Base-by-base conservation (phyloP, 2,888 invertebrate genomes). In the Nemurella pictetii region DNA sequence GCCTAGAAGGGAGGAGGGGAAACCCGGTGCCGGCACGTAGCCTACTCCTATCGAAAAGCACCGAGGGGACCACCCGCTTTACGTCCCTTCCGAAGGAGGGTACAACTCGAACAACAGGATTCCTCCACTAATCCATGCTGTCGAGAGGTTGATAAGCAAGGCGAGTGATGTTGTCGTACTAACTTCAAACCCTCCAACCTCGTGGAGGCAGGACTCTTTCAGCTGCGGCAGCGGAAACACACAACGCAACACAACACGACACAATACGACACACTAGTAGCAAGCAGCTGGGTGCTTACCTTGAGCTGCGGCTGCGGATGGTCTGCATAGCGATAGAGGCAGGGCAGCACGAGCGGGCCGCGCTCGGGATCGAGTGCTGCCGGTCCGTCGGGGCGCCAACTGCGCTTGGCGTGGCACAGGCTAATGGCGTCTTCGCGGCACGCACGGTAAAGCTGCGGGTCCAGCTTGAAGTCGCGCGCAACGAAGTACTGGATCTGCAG, bases 401-500 rank as follows among this genome's bases (percentile, higher is more conserved):
- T 93, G 26, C 93, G 92, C 87, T 93, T 94, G 0, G 96, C 96
- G 88, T 95, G 94, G 89, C 98, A 99, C 55, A 95, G 92, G 84
- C 93, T 94, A 2, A 93, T 92, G 0, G 99, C 98, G 91, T 99
- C 98, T 87, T 94, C 93, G 88, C 94, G 95, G 89, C 99, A 99
- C 35, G 95, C 95, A 89, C 94, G 94, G 89, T 97, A 99, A 77
- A 99, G 91, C 87, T 95, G 95, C 0, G 97, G 96, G 90, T 98
- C 98, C 80, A 98, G 91, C 88, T 96, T 97, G 90, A 97, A 99
- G 91, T 99, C 97, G 88, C 99, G 93, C 0, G 98, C 96, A 86
- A 99, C 94, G 90, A 99, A 99, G 90, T 98, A 99, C 89, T 99
- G 98, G 88, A 99, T 97, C 90, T 87, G 97, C 85, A 99, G 92